Conservation (phyloP, 1,140 invertebrate species). For the Pararge aegeria region DNA sequence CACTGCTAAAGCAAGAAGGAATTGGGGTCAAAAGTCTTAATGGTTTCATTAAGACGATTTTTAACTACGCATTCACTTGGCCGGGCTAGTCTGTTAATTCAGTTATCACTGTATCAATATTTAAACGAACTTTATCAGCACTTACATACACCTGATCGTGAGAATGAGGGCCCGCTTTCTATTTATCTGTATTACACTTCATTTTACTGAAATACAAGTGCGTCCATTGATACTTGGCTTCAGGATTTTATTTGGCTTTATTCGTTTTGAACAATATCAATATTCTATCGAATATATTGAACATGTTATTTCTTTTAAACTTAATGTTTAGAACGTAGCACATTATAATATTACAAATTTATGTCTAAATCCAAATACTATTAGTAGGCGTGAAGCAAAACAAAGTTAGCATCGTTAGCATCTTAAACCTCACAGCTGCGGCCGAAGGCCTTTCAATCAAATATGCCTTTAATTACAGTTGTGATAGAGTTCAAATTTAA, state of each 20-base stretch:
- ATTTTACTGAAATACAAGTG: too few species aligned
- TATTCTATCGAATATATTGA: too few species aligned
- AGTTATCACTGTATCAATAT: slow-evolving; percentile 48
- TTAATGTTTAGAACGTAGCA: too few species aligned
- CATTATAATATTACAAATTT: neutral
- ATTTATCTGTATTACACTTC: slow-evolving; percentile 6
- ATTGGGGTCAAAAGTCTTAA: neutral
- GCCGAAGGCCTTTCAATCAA: neutral
- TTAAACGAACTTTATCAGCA: slow-evolving; percentile 39
- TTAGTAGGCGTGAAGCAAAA: slow-evolving; percentile 14
- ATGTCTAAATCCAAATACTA: slow-evolving; percentile 12
- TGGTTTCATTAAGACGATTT: slow-evolving; percentile 1
- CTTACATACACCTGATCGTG: slow-evolving; percentile 43
- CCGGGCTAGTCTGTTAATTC: slow-evolving; percentile 28
- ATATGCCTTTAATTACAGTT: neutral
- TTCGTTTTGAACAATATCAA: too few species aligned
- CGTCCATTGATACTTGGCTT: too few species aligned
- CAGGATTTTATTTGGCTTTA: too few species aligned
- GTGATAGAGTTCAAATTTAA: slow-evolving; percentile 12
- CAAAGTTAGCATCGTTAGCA: slow-evolving; percentile 9
- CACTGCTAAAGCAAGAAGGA: neutral
- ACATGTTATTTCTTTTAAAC: too few species aligned
- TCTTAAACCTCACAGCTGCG: too few species aligned
- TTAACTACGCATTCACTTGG: slow-evolving; percentile 14
- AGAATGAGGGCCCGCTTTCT: slow-evolving; percentile 43